Conservation (phyloP, 2,888 invertebrate species). For the Leucoma salicis region DNA sequence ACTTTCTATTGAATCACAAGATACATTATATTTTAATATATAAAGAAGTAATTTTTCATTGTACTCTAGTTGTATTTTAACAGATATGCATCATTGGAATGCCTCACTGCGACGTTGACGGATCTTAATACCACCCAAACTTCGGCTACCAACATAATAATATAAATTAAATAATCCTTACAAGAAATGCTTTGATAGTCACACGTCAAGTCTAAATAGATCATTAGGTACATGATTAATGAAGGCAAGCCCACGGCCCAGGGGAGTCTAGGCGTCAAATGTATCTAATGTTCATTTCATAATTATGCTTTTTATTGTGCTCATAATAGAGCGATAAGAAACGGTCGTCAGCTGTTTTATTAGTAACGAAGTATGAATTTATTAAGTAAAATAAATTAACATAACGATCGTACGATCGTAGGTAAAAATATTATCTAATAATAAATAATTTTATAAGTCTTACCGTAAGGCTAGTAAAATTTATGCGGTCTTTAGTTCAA, state of each 20-base stretch:
- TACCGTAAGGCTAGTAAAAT: no score
- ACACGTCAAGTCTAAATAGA: constrained; percentile 42
- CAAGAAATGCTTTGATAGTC: constrained; percentile 36
- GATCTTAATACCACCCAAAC: constrained; percentile 4
- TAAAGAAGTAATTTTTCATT: no score
- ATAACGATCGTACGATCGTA: no score
- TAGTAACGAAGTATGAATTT: constrained; percentile 28
- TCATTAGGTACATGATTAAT: constrained; percentile 66
- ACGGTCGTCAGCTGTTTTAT: constrained; percentile 30
- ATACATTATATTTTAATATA: no score
- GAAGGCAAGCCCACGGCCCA: constrained; percentile 41
- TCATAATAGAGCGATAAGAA: constrained; percentile 39
- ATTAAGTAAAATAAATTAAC: constrained; percentile 4
- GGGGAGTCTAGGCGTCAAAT: constrained; percentile 60
- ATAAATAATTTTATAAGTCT: no score
- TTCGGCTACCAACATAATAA: constrained; percentile 10
- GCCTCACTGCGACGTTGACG: no score
- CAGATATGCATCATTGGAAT: no score
- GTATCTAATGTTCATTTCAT: constrained; percentile 64
- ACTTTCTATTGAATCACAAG: no score
- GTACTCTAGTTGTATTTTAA: no score
- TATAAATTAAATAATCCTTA: constrained; percentile 46
- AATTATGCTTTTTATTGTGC: constrained; percentile 47
- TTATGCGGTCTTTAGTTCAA: no score
- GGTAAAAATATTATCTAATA: no score